Evolutionary conservation across 2,888 invertebrate species (phyloP).

Genomic region (Tridacna crocea): DNA sequence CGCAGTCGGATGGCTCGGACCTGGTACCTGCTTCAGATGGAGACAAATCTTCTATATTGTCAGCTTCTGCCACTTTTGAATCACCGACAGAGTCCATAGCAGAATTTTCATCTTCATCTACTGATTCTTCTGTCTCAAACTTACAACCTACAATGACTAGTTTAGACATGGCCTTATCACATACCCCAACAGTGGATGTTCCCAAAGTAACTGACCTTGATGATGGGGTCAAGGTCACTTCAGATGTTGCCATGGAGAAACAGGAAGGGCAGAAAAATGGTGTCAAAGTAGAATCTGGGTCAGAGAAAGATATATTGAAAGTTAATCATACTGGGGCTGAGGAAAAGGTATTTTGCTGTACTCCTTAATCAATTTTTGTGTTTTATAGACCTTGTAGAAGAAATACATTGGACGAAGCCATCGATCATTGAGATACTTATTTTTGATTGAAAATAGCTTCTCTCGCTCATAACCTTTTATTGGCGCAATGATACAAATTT

Average conservation of each 20-base stretch:
- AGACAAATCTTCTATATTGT: background rate
- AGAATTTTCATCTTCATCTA: background rate
- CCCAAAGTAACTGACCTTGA: background rate
- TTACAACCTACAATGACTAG: background rate
- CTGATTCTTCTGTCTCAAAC: background rate
- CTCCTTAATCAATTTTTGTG: background rate
- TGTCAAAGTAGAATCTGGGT: background rate
- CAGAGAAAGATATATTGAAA: conserved; percentile 2
- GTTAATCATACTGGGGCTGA: conserved; percentile 37
- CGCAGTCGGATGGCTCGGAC: too few relatives aligned
- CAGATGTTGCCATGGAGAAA: conserved; percentile 17
- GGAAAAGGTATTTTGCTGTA: conserved; percentile 32
- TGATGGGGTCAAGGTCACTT: background rate
- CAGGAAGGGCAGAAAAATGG: conserved; percentile 7
- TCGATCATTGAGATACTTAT: too few relatives aligned
- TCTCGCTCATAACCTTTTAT: too few relatives aligned
- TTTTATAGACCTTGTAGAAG: background rate
- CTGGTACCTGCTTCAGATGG: background rate
- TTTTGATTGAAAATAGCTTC: too few relatives aligned
- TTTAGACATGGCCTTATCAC: background rate
- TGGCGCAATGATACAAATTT: too few relatives aligned
- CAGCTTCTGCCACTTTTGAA: background rate
- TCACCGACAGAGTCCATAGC: too few relatives aligned
- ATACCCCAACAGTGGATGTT: conserved; percentile 9
- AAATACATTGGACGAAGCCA: too few relatives aligned